Percentiles rank a stretch among this genome's conserved stretches.
Conservation (phyloP, 2,888 invertebrate species). For the Apamea anceps region DNA sequence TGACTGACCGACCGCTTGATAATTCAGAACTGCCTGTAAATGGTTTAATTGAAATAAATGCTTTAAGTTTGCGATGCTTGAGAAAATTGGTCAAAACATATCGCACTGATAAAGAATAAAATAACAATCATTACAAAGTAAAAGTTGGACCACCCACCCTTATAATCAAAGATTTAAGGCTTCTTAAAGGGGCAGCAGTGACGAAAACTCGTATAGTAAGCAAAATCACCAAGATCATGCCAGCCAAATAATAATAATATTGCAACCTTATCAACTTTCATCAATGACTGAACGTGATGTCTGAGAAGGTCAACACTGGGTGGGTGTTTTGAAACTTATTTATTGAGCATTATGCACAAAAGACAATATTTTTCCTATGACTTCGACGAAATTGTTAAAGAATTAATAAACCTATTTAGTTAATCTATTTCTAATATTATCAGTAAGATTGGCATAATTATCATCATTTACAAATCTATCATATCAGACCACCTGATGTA, state of each 20-base stretch:
- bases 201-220: conserved; percentile 1
- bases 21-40: neutral
- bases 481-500: conserved; percentile 34
- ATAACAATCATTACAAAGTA: neutral
- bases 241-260: conserved; percentile 8
- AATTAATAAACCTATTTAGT: neutral
- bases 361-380: neutral
- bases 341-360: neutral
- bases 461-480: conserved; percentile 25
- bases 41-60: neutral
- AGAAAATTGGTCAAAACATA: neutral
- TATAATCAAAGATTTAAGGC: neutral
- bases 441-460: conserved; percentile 18
- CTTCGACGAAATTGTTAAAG: neutral
- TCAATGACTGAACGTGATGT: conserved; percentile 31
- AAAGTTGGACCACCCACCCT: too few relatives aligned
- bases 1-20: neutral
- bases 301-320: conserved; percentile 16
- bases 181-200: neutral
- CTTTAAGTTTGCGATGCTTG: neutral
- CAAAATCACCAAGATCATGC: conserved; percentile 7
- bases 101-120: neutral
- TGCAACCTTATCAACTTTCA: conserved; percentile 37
- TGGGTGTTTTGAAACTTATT: neutral
- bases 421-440: conserved; percentile 21